Base-by-base conservation (phyloP, 2,888 invertebrate species). In the Diaperis boleti region DNA sequence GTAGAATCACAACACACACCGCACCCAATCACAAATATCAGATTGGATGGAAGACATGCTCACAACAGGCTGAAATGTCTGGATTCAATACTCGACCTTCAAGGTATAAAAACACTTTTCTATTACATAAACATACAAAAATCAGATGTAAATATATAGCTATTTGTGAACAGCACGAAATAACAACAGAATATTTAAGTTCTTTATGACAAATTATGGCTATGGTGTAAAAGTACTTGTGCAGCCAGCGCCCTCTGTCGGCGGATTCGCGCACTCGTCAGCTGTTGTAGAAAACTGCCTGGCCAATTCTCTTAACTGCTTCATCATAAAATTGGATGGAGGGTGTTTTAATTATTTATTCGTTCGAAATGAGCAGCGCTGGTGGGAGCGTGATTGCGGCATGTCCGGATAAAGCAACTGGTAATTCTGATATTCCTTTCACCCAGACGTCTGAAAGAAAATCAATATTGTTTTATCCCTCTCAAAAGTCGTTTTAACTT, bases 331-430 rank as follows among this genome's bases (percentile, higher is more conserved):
- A n/a, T 26, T 26, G n/a, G 3, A n/a, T 8, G n/a, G n/a, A 26
- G n/a, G 26, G 6, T 26, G 33, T 2, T 33, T 17, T 44, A 39
- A 39, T 39, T 18, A 52, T 50, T 52, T 60, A 59, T 39, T 44
- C 56, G 35, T 39, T 49, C 11, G 49, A 71, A 56, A 76, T 65
- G 50, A 78, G 68, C 59, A 73, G 71, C 42, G 76, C 78, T 8
- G 71, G 87, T 77, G 84, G 83, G 61, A 85, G 70, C 7, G 84
- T 81, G 8, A 84, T 78, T 55, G 81, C 76, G 18, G 81, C 80
- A 67, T 83, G 84, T 29, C 89, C 89, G 0, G 89, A 89, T 41
- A 90, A 79, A 0, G 88, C 84, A n/a, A 84, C 81, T 0, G 89
- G 89, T 18, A 90, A 79, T 2, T 84, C 81, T 1, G 87, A 84